A percentile compares a stretch with the other conserved stretches of the same genome.
phyloP scores from a whole-genome alignment of 2,888 invertebrate genomes.

The Mimachlamys varia region DNA sequence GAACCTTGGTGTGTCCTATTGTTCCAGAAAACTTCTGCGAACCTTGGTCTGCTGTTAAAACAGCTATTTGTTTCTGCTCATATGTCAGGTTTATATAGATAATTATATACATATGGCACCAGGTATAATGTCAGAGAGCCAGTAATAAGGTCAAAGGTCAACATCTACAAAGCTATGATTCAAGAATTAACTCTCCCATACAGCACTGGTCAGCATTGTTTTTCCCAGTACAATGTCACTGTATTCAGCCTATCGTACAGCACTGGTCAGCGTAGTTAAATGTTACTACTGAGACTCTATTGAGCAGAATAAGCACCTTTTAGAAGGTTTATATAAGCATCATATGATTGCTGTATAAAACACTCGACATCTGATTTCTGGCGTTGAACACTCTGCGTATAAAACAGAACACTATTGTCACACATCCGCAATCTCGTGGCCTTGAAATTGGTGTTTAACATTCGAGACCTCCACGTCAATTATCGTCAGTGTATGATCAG shows the following conservation, averaged over 20 bases:
- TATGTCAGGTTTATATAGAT: no score
- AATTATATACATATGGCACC: no score
- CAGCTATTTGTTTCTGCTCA: no score
- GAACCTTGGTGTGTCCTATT: no score
- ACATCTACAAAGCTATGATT: no score
- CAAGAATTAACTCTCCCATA: background rate
- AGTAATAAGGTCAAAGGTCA: no score
- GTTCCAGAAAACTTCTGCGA: no score
- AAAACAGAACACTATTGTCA: background rate
- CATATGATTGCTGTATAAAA: background rate
- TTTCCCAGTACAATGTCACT: background rate
- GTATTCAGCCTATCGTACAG: no score
- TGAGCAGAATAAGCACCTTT: background rate
- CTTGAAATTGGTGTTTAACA: background rate
- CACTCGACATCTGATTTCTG: background rate
- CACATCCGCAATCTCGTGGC: background rate
- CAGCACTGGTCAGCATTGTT: background rate
- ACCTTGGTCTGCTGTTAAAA: no score
- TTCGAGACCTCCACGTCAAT: background rate
- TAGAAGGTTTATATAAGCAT: background rate
- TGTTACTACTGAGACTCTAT: background rate
- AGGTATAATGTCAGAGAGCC: no score
- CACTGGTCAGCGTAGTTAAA: background rate
- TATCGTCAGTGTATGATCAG: background rate
- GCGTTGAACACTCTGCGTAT: conserved; percentile 8